phyloP scores from a whole-genome alignment of 1,140 invertebrate genomes.

The Pachyrhynchus sulphureomaculatus region DNA sequence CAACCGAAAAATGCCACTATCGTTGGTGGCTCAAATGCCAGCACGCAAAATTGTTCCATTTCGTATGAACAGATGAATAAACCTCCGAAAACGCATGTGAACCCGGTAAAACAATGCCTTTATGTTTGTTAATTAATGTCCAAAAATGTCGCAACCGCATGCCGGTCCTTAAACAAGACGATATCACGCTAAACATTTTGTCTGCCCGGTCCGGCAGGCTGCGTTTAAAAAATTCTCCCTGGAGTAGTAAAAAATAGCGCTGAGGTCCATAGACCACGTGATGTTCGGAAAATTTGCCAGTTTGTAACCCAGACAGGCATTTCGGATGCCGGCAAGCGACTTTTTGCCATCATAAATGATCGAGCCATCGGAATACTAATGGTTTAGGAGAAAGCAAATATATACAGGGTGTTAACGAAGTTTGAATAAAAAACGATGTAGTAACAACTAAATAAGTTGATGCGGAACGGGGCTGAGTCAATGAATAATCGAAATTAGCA shows the following conservation, averaged over 20 bases:
- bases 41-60: conserved; percentile 28
- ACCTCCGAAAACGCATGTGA: conserved; percentile 40
- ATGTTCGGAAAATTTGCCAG: conserved; percentile 28
- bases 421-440: conserved; percentile 22
- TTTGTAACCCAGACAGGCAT: conserved; percentile 23
- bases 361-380: conserved; percentile 37
- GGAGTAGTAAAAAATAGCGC: conserved; percentile 17
- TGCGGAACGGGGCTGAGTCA: no score
- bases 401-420: conserved; percentile 23
- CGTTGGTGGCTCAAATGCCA: conserved; percentile 26
- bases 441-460: no score
- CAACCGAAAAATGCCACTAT: conserved; percentile 12
- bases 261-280: conserved; percentile 38
- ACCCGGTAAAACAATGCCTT: conserved; percentile 45
- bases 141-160: conserved; percentile 36
- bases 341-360: conserved; percentile 26
- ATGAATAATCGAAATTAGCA: no score
- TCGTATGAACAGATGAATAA: conserved; percentile 36
- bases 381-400: conserved; percentile 8
- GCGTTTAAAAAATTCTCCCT: conserved; percentile 24
- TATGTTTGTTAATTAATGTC: conserved; percentile 47
- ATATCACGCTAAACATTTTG: conserved; percentile 34
- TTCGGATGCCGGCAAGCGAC: conserved; percentile 20
- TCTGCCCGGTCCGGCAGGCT: conserved; percentile 1
- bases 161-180: conserved; percentile 31